Base-by-base conservation (phyloP, 2,888 invertebrate genomes). In the Hymenopus coronatus region DNA sequence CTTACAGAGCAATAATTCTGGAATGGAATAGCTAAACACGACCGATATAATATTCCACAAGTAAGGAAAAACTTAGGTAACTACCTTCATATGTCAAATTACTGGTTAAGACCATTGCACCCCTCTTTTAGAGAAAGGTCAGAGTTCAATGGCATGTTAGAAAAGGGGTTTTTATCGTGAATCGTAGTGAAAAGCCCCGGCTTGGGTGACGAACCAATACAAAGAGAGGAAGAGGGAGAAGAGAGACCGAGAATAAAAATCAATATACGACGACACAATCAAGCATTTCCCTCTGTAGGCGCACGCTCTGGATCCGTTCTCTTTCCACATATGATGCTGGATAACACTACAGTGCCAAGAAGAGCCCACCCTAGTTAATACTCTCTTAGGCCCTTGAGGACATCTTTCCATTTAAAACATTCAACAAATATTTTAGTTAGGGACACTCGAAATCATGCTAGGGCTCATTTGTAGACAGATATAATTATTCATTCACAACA, bases 191-290 rank as follows among this genome's bases (percentile, higher is more conserved):
- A 70, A 70, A 70, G 54, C 54, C 54, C 54, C 54, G 54, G 54
- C 54, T 70, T 28, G 87, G 82, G 87, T 82, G 82, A 82, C n/a
- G 82, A 82, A 27, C 20, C n/a, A 87, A 25, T 33, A 27, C n/a
- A 25, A 82, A 28, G 30, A 28, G 87, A 82, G 82, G n/a, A n/a
- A 30, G 81, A 33, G 30, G n/a, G 82, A 82, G 82, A 87, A 28
- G 33, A 28, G 33, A 30, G 20, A 82, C 33, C 40, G 30, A 82
- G 30, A 87, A 33, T 82, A 87, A 85, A 87, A 87, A 87, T 87
- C 87, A 87, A 87, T 82, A 87, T 82, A 87, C 40, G 82, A 87
- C 82, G 82, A 87, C 87, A 87, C 82, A 87, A 87, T 87, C 54
- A 87, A 87, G 82, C 87, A 33, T 87, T 33, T 87, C 82, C 82